Conservation (phyloP, 1,140 invertebrate genomes). For the Eciton burchellii region DNA sequence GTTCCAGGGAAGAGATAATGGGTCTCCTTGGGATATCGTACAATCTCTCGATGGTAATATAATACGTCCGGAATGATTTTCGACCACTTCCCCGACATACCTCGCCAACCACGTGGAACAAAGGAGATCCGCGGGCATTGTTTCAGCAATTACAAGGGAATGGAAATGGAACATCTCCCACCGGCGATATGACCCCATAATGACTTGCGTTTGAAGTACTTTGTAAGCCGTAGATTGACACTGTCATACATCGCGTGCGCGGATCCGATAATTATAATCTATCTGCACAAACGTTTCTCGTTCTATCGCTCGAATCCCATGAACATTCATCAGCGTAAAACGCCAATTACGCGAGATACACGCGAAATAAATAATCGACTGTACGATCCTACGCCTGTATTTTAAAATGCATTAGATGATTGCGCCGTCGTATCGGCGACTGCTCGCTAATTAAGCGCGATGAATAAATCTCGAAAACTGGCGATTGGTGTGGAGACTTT, state of each 20-base stretch:
- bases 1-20: conserved; percentile 10
- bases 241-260: background rate
- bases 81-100: conserved; percentile 10
- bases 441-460: background rate
- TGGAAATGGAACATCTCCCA: conserved; percentile 60
- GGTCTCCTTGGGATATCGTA: background rate
- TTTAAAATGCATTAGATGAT: background rate
- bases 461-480: conserved; percentile 15
- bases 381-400: background rate
- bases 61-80: conserved; percentile 36
- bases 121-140: conserved; percentile 50
- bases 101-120: conserved; percentile 19
- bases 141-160: conserved; percentile 69
- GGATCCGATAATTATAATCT: background rate
- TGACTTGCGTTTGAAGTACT: conserved; percentile 61
- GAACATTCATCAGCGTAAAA: background rate
- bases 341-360: background rate
- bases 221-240: conserved; percentile 56
- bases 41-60: conserved; percentile 2
- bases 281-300: background rate
- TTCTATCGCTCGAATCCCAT: background rate
- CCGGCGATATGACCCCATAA: conserved; percentile 61
- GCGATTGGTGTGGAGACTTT: background rate
- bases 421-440: background rate
- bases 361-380: background rate